Conservation (phyloP, 1,140 invertebrate species). For the Temnothorax longispinosus region DNA sequence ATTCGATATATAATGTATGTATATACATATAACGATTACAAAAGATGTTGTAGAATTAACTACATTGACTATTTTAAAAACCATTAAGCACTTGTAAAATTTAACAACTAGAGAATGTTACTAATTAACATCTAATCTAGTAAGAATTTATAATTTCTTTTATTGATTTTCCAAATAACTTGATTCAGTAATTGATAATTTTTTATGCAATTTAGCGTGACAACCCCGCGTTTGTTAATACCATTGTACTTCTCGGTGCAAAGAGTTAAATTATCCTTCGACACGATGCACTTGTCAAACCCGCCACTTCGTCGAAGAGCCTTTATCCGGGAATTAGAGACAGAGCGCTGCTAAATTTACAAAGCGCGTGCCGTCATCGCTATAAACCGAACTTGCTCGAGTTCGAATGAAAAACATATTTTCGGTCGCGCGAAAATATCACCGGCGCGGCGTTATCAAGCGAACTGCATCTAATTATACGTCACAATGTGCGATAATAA, state of each 20-base stretch:
- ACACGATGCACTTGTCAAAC: constrained; percentile 45
- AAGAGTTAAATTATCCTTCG: constrained; percentile 8
- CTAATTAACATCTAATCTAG: background rate
- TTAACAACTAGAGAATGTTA: background rate
- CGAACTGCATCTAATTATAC: background rate
- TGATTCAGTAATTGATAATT: background rate
- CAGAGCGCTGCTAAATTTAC: constrained; percentile 68
- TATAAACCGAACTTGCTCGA: constrained; percentile 69
- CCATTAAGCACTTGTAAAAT: background rate
- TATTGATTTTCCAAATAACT: background rate
- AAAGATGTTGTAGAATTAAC: background rate
- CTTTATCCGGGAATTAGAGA: constrained; percentile 64
- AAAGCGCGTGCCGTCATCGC: constrained; percentile 72
- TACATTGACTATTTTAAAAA: background rate
- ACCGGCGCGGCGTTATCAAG: constrained; percentile 22
- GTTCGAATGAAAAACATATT: constrained; percentile 63
- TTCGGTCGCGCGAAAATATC: constrained; percentile 46
- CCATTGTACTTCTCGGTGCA: background rate
- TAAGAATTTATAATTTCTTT: background rate
- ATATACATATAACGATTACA: background rate
- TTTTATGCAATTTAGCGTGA: background rate
- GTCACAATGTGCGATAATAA: background rate
- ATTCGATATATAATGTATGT: background rate
- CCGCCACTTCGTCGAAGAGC: constrained; percentile 22
- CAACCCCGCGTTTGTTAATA: background rate